Evolutionary conservation across 2,888 invertebrate genomes (phyloP).

Genomic region (Aphrophora alni): DNA sequence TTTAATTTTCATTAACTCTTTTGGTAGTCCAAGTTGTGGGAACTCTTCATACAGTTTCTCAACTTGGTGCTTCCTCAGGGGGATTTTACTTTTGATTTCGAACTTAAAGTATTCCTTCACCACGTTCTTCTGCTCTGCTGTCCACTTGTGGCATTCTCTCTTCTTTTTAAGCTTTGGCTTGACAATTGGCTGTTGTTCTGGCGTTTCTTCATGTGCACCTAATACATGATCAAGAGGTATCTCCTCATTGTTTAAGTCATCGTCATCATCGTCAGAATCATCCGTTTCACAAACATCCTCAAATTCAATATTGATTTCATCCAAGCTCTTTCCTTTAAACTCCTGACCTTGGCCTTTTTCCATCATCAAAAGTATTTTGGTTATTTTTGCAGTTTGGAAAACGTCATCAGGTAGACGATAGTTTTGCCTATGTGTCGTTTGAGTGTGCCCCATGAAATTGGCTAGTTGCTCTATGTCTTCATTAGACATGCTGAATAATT

Average conservation of each 20-base stretch:
- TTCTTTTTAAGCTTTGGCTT: background rate
- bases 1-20: no score
- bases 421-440: background rate
- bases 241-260: background rate
- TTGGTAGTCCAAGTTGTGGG: no score
- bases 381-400: slow-evolving; percentile 13
- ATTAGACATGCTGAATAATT: background rate
- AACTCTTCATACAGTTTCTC: no score
- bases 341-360: background rate
- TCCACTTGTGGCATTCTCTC: background rate
- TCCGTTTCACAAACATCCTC: background rate
- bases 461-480: slow-evolving; percentile 14
- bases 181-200: background rate
- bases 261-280: background rate
- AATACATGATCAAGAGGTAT: background rate
- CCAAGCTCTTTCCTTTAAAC: background rate
- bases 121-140: background rate
- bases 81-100: no score
- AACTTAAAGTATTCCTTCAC: background rate
- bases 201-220: no score
- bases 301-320: background rate
- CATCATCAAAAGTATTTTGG: background rate
- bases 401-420: background rate
- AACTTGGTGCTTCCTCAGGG: no score
- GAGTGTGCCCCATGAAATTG: slow-evolving; percentile 15